Conservation (phyloP, 2,888 invertebrate species). For the Cremastinae sp. region DNA sequence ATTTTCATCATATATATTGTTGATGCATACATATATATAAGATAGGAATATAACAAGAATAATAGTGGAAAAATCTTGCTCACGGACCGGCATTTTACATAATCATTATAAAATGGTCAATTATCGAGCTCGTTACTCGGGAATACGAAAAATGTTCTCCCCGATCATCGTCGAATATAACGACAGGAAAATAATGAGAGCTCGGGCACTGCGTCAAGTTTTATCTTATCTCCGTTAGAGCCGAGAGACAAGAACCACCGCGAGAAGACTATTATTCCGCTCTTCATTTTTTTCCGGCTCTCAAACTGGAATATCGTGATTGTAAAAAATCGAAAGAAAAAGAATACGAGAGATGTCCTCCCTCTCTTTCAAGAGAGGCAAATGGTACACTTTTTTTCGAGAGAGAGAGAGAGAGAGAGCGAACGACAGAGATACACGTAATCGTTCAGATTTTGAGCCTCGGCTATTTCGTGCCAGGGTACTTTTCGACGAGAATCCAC, state of each 20-base stretch:
- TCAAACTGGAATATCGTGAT: conserved; percentile 51
- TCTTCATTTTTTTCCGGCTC: conserved; percentile 12
- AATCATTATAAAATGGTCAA: conserved; percentile 25
- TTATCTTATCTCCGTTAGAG: conserved; percentile 50
- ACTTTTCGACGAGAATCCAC: conserved; percentile 45
- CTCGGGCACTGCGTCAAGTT: conserved; percentile 41
- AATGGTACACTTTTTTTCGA: neutral
- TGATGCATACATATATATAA: no score
- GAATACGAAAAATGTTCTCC: conserved; percentile 15
- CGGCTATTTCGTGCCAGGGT: conserved; percentile 19
- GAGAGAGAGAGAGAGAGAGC: neutral
- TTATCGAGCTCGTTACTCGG: conserved; percentile 10
- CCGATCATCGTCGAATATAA: conserved; percentile 18
- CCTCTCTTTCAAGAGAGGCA: neutral
- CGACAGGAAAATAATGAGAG: conserved; percentile 47
- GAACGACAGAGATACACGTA: conserved; percentile 25
- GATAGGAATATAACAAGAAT: neutral
- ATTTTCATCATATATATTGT: no score
- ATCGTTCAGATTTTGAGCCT: conserved; percentile 37
- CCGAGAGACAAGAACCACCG: neutral
- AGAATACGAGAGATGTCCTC: conserved; percentile 1
- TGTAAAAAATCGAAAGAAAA: conserved; percentile 4
- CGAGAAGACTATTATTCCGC: conserved; percentile 38
- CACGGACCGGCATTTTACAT: conserved; percentile 10
- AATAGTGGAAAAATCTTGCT: neutral